A percentile compares a stretch with the other conserved stretches of the same genome.
These are phyloP conservation scores for Pomatostomus ruficeps DNA, from an alignment of 2,113 vertebrate species.

Conservation along the genomic window DNA sequence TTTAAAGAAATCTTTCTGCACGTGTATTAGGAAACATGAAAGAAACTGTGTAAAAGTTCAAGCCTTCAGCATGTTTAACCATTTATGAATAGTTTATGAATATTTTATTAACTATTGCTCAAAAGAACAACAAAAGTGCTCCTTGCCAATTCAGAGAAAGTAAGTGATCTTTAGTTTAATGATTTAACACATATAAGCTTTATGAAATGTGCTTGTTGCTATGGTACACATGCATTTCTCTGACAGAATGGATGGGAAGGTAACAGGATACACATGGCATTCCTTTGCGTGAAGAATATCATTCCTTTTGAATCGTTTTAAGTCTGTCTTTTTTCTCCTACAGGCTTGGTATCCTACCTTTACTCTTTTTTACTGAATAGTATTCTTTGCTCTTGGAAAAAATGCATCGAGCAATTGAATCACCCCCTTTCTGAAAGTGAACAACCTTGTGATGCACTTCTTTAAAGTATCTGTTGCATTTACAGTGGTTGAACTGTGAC, in stretches of 20 bases:
- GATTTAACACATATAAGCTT: neutral
- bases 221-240: neutral
- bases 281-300: neutral
- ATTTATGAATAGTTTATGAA: slow-evolving; percentile 61
- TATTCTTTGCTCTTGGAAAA: neutral
- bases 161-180: slow-evolving; percentile 31
- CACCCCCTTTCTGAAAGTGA: neutral
- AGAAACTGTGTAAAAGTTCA: slow-evolving; percentile 6
- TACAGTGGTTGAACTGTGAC: neutral
- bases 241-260: neutral
- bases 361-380: neutral
- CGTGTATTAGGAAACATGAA: neutral
- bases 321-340: neutral
- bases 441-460: neutral
- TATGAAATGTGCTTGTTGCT: neutral
- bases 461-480: neutral
- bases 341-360: neutral
- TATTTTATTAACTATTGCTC: slow-evolving; percentile 58
- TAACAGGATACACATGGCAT: neutral
- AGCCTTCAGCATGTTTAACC: slow-evolving; percentile 37
- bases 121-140: slow-evolving; percentile 40
- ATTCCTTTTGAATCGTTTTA: neutral
- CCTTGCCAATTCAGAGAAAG: slow-evolving; percentile 6
- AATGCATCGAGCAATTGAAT: neutral
- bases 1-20: slow-evolving; percentile 2